Evolutionary conservation across 2,888 invertebrate genomes (phyloP), one percentile per base, ranked within the genome.

Genomic region (Heliconius ethilla): DNA sequence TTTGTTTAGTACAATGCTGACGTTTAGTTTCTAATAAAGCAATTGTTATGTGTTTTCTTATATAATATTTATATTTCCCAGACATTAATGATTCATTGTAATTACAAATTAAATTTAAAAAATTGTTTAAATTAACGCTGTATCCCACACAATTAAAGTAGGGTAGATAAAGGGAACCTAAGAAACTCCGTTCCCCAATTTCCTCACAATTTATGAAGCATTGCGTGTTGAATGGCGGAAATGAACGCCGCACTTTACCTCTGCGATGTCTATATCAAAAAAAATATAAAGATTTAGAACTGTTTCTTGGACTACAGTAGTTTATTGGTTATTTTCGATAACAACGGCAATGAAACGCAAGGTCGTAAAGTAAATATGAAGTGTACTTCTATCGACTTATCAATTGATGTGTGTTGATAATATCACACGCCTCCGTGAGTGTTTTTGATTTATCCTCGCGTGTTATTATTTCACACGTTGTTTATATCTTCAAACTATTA

Each of bases 371-470:
- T 67, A 22, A 67, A 69, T n/a, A 18, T 40, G 40, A 37, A 69
- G 67, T 69, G 40, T n/a, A 10, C 13, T 67, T n/a, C 13, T 69
- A 69, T 40, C 25, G 27, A 25, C 13, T 40, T 69, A 69, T 69
- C 67, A 40, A 69, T 69, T 13, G 67, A 40, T 37, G 40, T 9
- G n/a, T n/a, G 25, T 18, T 18, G 69, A 69, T 69, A 69, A 69
- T 15, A 25, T 45, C 40, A 25, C 67, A 67, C 40, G n/a, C 67
- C 67, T 69, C 69, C 69, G 40, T 25, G 69, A 18, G 69, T 69
- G 69, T 69, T 69, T 45, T 69, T 15, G 25, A 9, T 40, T 25
- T 69, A 69, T 69, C 25, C 25, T 40, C 69, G 18, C 69, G 40
- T 69, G 69, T 25, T 40, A 25, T 1, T 45, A 40, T 11, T 59